Base-by-base conservation (phyloP, 2,797 vertebrate genomes). In the Smutsia gigantea region DNA sequence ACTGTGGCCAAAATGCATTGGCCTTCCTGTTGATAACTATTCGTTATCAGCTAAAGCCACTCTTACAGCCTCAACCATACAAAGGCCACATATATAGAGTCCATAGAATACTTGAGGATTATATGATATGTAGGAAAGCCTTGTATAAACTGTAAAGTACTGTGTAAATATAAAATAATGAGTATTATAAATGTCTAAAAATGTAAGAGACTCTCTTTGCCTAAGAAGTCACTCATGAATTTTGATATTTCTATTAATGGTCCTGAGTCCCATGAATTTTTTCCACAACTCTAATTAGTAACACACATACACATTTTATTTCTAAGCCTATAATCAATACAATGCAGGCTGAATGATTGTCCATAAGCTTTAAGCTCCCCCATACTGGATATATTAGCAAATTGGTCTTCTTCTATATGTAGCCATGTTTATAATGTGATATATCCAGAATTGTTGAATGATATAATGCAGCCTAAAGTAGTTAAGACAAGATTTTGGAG, bases 1-100 rank as follows among this genome's bases (percentile, higher is more conserved):
- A 74, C 31, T 87, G 27, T 69, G 81, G 85, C 90, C 85, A 90
- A 77, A 74, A 92, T 93, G 31, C 87, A 68, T 37, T 94, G 53
- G 68, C 19, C 94, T 95, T 95, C 66, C 86, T 81, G 42, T 39
- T 94, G 97, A 95, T 96, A 95, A 74, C 55, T 18, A 63, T 61
- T 74, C 8, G 0, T 87, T 97, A 97, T 97, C 92, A 51, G 85
- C 85, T 61, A 7, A 34, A 74, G 71, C 71, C 95, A 92, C 51
- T 68, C 87, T 94, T 39, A 63, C 39, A 69, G 77, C 9, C 75
- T 78, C 29, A 66, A 14, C 37, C 42, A n/a, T 27, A 42, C 37
- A 85, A 84, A 93, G 75, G 13, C 49, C 31, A 18, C 51, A n/a
- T 1, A 2, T 57, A 83, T 7, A 51, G 61, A 86, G 37, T 37